These are phyloP conservation scores for Polydrusus cervinus DNA, from an alignment of 2,888 invertebrate species.

Conservation along the genomic window DNA sequence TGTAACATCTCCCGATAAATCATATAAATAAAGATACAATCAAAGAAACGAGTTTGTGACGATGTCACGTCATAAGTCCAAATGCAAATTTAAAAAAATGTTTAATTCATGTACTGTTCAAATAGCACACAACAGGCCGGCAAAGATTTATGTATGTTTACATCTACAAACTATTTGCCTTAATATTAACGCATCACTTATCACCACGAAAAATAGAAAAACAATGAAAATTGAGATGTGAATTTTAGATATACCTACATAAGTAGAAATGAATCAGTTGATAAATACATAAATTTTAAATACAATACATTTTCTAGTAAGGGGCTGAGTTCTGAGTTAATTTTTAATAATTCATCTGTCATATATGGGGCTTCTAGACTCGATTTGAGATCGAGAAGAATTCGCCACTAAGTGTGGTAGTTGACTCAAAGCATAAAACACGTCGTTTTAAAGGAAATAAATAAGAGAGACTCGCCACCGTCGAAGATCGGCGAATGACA, in stretches of 20 bases:
- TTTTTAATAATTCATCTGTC: too few relatives aligned
- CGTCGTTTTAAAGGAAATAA: too few relatives aligned
- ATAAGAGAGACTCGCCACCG: too few relatives aligned
- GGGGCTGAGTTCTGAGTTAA: too few relatives aligned
- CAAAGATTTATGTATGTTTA: conserved; percentile 16
- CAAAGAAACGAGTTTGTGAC: conserved; percentile 11
- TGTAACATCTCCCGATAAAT: conserved; percentile 11
- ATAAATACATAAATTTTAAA: conserved; percentile 1
- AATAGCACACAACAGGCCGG: conserved; percentile 6
- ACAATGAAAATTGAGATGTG: conserved; percentile 6
- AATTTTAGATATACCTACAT: conserved; percentile 2
- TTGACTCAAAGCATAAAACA: too few relatives aligned
- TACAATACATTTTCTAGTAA: too few relatives aligned
- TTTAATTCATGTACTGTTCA: conserved; percentile 31
- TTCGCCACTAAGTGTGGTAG: too few relatives aligned
- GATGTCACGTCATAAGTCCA: conserved; percentile 24
- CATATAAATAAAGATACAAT: conserved; percentile 2
- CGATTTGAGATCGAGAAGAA: too few relatives aligned
- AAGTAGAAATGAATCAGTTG: neutral
- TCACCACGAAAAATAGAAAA: neutral
- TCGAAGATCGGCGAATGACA: too few relatives aligned
- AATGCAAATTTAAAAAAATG: conserved; percentile 37
- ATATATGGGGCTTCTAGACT: too few relatives aligned
- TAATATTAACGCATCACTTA: conserved; percentile 16
- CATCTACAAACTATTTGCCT: conserved; percentile 13